These are phyloP conservation scores for Cancer borealis DNA, from an alignment of 2,888 invertebrate species.

Conservation along the genomic window DNA sequence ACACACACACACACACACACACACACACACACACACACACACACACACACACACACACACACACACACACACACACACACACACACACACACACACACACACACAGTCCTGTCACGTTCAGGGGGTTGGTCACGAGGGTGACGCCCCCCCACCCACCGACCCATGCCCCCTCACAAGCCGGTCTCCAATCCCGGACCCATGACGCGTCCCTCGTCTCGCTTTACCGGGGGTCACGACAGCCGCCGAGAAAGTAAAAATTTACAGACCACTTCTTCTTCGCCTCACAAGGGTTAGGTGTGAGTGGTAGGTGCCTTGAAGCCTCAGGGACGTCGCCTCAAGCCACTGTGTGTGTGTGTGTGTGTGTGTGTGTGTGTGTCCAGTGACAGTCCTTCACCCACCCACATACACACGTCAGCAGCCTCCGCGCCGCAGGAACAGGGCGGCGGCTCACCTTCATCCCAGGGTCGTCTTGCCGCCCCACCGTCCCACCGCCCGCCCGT, in stretches of 20 bases:
- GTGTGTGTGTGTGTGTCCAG: not conserved
- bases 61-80: conserved; percentile 47
- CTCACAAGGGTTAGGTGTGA: conserved; percentile 20
- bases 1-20: not conserved
- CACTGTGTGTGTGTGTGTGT: not conserved
- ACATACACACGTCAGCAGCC: conserved; percentile 11
- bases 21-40: conserved; percentile 22
- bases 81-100: conserved; percentile 42
- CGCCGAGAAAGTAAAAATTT: conserved; percentile 11
- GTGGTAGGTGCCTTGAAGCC: not conserved
- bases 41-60: too few relatives aligned
- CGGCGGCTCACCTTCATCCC: conserved; percentile 28
- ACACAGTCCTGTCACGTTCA: not conserved
- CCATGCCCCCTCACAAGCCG: not conserved
- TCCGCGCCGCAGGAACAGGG: not conserved
- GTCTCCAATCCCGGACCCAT: not conserved
- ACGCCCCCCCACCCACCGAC: not conserved
- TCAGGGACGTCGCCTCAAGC: not conserved
- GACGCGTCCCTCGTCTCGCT: not conserved
- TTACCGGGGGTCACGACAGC: conserved; percentile 2
- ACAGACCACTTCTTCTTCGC: conserved; percentile 20
- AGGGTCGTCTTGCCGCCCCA: not conserved
- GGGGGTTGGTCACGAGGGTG: not conserved
- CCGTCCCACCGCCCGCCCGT: not conserved
- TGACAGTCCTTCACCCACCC: conserved; percentile 12